A percentile compares a stretch with the other conserved stretches of the same genome.
Conservation (phyloP, 1,140 invertebrate species). For the Drosophila orosa region DNA sequence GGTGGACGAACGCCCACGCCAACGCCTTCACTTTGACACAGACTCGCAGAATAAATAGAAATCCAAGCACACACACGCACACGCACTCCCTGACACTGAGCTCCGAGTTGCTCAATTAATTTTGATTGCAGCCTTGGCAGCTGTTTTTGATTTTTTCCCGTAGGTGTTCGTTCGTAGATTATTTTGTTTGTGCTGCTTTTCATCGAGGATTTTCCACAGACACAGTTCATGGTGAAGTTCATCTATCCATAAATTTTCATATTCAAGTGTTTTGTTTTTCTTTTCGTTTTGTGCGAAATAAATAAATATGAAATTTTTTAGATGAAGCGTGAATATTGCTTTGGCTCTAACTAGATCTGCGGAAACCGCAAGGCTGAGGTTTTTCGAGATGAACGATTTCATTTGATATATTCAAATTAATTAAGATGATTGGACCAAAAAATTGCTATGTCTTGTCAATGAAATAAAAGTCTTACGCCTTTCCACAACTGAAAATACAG, state of each 20-base stretch:
- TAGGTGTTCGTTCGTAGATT: constrained; percentile 39
- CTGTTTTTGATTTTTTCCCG: constrained; percentile 53
- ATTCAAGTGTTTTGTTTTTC: constrained; percentile 29
- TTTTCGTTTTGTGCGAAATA: constrained; percentile 25
- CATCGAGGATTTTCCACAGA: constrained; percentile 45
- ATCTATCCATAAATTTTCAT: constrained; percentile 49
- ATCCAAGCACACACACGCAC: constrained; percentile 31
- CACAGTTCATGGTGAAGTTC: constrained; percentile 59
- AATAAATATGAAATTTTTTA: constrained; percentile 39
- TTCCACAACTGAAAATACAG: constrained; percentile 30
- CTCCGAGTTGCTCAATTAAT: constrained; percentile 76
- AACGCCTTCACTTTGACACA: constrained; percentile 73
- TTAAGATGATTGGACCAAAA: constrained; percentile 15
- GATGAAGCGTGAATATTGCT: constrained; percentile 30
- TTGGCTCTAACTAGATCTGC: background rate
- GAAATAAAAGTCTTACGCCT: background rate
- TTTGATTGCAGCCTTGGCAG: constrained; percentile 80
- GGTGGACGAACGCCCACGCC: constrained; percentile 54
- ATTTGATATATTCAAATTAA: constrained; percentile 25
- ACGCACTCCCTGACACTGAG: constrained; percentile 49
- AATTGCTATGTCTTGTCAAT: constrained; percentile 3
- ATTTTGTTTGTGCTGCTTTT: constrained; percentile 41
- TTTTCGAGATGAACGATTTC: background rate
- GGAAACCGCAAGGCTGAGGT: constrained; percentile 17
- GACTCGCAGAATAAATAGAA: constrained; percentile 37